Base-by-base conservation (phyloP, 2,113 vertebrate genomes). In the Thalassoma bifasciatum region DNA sequence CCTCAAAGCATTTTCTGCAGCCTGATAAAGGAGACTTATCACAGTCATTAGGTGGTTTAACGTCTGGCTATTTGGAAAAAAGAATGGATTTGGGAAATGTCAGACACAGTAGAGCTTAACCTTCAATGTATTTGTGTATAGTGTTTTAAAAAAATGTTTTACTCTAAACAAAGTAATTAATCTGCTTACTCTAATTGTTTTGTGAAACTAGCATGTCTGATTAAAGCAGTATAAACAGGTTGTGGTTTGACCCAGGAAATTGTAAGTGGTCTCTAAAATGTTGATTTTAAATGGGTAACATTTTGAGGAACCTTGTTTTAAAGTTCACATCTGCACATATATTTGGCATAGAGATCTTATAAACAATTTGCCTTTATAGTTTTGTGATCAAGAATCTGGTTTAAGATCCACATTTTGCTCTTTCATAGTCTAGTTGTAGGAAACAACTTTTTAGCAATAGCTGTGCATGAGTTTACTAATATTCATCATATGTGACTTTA, bases 1-100 rank as follows among this genome's bases (percentile, higher is more conserved):
- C 93, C 92, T 94, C 93, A 95, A 95, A 95, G 94, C 86, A 52
- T 93, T 94, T 90, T 92, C 89, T 84, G 50, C 50, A 61, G 85
- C 77, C 82, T 49, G 93, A 95, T 94, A 93, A 92, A 89, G 84
- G 52, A 60, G 77, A 89, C 88, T 93, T 93, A 93, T 93, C 91
- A 53, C 38, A 2, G 82, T 82, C 89, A 94, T 95, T 94, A 94
- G n/a, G 88, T 87, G 91, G 75, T 91, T 93, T 93, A 93, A 92
- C 88, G 90, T 94, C 93, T 93, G 91, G 88, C 83, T 87, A 80
- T 86, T 89, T 72, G 79, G 58, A 73, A 69, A 81, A 79, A 80
- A 71, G 62, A 82, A 86, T 73, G 79, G 75, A 82, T 91, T 93
- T 85, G 75, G 82, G 78, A 88, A 92, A 89, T 68, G 61, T 90